phyloP scores from a whole-genome alignment of 2,797 vertebrate species.

The Danionella dracula region DNA sequence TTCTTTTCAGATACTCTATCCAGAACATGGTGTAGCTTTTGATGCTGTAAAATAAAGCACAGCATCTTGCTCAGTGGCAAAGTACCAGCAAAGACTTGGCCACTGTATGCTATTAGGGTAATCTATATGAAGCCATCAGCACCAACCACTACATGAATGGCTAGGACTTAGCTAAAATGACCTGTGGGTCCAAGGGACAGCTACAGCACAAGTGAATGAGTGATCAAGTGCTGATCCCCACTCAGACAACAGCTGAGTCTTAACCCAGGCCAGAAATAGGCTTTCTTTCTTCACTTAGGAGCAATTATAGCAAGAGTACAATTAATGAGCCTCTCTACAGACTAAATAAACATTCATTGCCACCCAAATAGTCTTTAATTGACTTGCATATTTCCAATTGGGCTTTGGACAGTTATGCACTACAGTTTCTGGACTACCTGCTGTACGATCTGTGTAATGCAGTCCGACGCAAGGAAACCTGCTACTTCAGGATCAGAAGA shows the following conservation, averaged over 20 bases:
- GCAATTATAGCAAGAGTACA: slow-evolving; percentile 45
- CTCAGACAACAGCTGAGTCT: slow-evolving; percentile 68
- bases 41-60: neutral
- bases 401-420: neutral
- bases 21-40: too few relatives aligned
- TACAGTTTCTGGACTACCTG: neutral
- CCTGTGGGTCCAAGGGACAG: neutral
- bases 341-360: neutral
- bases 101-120: slow-evolving; percentile 24
- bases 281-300: slow-evolving; percentile 52
- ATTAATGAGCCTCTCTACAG: neutral
- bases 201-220: slow-evolving; percentile 6
- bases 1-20: too few relatives aligned
- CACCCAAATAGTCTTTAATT: neutral
- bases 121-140: neutral
- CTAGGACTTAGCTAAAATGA: slow-evolving; percentile 17
- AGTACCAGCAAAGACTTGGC: neutral
- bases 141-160: slow-evolving; percentile 28
- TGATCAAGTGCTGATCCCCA: slow-evolving; percentile 42
- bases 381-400: neutral
- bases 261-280: slow-evolving; percentile 65
- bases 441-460: too few relatives aligned
- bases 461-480: too few relatives aligned
- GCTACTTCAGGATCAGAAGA: too few relatives aligned
- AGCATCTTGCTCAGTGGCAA: neutral